Percentiles rank a stretch among this genome's conserved stretches.
phyloP scores from a whole-genome alignment of 2,113 vertebrate genomes.

The Chauna torquata region DNA sequence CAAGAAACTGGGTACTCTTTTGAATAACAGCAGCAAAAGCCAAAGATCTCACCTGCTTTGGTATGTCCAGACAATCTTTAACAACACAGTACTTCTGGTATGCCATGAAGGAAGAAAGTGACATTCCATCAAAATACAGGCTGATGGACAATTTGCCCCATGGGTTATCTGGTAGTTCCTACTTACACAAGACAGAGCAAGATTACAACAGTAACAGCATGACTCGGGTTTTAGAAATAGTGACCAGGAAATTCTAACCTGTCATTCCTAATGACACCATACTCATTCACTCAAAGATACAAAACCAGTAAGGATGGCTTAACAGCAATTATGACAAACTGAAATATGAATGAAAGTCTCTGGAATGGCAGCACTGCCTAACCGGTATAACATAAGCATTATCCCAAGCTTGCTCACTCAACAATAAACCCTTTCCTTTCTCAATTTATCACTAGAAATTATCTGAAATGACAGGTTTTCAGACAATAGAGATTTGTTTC shows the following conservation, averaged over 20 bases:
- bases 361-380: background rate
- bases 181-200: slow-evolving; percentile 8
- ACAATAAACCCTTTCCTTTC: background rate
- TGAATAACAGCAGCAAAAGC: background rate
- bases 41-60: slow-evolving; percentile 60
- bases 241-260: background rate
- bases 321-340: background rate
- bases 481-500: background rate
- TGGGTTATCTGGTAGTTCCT: slow-evolving; percentile 82
- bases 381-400: background rate
- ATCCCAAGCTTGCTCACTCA: background rate
- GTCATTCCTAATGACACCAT: background rate
- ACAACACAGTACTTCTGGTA: slow-evolving; percentile 77
- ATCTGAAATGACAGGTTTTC: background rate
- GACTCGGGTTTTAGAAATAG: background rate
- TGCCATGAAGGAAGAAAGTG: slow-evolving; percentile 84
- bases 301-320: background rate
- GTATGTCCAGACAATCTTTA: slow-evolving; percentile 48
- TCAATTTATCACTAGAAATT: background rate
- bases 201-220: fast-evolving
- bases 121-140: slow-evolving; percentile 83
- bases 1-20: background rate
- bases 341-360: background rate
- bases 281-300: background rate
- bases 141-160: slow-evolving; percentile 74